Evolutionary conservation across 2,797 vertebrate species (phyloP).

Genomic region (Lithobates sylvaticus): DNA sequence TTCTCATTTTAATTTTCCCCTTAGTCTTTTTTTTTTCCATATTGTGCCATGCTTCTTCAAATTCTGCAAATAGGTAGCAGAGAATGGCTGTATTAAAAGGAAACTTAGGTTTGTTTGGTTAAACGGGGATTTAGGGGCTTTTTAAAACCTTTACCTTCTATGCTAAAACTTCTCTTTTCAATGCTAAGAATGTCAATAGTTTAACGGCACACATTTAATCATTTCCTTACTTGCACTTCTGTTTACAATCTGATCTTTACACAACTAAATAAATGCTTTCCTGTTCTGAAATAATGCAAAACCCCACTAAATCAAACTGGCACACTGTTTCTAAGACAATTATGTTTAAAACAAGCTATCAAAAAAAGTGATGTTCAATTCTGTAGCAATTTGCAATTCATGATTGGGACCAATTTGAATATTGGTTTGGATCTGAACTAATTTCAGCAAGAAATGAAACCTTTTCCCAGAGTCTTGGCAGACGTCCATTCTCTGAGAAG

Average conservation of each 20-base stretch:
- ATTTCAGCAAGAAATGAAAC: constrained; percentile 65
- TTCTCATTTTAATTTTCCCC: too few relatives aligned
- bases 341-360: constrained; percentile 63
- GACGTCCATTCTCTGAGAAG: constrained; percentile 61
- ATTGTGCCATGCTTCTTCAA: too few relatives aligned
- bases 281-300: constrained; percentile 25
- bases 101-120: not conserved
- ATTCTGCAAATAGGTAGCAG: too few relatives aligned
- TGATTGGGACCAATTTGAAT: constrained; percentile 65
- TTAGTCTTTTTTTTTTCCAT: too few relatives aligned
- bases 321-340: constrained; percentile 56
- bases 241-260: constrained; percentile 6
- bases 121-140: not conserved
- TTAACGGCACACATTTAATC: constrained; percentile 35
- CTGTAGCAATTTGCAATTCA: constrained; percentile 64
- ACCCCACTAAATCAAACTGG: constrained; percentile 43
- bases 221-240: constrained; percentile 6
- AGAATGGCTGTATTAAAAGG: not conserved
- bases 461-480: constrained; percentile 62
- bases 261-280: constrained; percentile 32
- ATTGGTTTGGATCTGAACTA: constrained; percentile 63
- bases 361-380: constrained; percentile 63
- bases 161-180: not conserved
- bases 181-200: constrained; percentile 7
- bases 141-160: not conserved